These are phyloP conservation scores for Hydrotaea diabolus DNA, from an alignment of 2,888 invertebrate genomes.

Conservation along the genomic window DNA sequence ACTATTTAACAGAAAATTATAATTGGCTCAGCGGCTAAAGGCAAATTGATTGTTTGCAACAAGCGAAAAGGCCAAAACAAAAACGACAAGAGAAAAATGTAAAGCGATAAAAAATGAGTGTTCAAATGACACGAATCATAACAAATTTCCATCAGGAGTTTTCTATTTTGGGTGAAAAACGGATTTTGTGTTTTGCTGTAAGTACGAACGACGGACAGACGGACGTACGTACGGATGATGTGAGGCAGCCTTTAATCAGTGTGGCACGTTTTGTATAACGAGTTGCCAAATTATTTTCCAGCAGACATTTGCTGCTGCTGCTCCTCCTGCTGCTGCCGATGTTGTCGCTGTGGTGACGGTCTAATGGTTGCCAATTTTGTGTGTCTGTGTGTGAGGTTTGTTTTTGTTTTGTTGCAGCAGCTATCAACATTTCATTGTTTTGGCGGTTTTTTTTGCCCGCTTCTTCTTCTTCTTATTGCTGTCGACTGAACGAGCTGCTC, in stretches of 20 bases:
- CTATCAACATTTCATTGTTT: conserved; percentile 46
- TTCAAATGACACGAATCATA: conserved; percentile 41
- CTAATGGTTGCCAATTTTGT: conserved; percentile 39
- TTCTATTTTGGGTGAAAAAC: conserved; percentile 31
- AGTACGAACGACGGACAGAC: background rate
- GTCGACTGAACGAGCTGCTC: conserved; percentile 4
- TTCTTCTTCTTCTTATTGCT: too few species aligned
- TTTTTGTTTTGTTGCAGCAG: conserved; percentile 22
- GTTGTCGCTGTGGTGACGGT: background rate
- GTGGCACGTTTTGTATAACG: conserved; percentile 63
- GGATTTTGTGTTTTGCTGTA: conserved; percentile 15
- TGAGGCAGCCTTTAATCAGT: conserved; percentile 41
- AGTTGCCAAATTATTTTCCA: conserved; percentile 64
- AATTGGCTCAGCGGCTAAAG: conserved; percentile 12
- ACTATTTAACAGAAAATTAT: conserved; percentile 18
- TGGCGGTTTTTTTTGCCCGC: background rate
- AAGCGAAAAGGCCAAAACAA: background rate
- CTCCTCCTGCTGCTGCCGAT: background rate
- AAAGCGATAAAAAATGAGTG: conserved; percentile 36
- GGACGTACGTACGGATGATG: background rate
- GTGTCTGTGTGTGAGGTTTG: too few species aligned
- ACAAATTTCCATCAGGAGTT: conserved; percentile 36
- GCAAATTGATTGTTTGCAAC: conserved; percentile 29
- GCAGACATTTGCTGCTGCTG: conserved; percentile 4
- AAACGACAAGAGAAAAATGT: conserved; percentile 5